These are phyloP conservation scores for Daboia siamensis DNA, from an alignment of 2,113 vertebrate species.

Conservation along the genomic window DNA sequence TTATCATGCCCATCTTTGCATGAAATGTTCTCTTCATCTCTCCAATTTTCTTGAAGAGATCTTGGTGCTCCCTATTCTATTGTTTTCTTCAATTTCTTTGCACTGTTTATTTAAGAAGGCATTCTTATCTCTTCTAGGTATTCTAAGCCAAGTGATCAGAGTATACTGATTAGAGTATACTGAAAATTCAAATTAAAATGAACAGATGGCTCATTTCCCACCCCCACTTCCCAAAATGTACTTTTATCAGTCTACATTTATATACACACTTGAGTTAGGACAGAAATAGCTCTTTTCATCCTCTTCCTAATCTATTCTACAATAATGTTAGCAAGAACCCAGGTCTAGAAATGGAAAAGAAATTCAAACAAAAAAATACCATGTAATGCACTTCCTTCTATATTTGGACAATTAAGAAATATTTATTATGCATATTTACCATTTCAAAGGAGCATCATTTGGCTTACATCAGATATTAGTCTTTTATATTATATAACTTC, in stretches of 20 bases:
- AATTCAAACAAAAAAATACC: constrained; percentile 8
- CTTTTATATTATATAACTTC: constrained; percentile 32
- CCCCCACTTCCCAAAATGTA: too few relatives aligned
- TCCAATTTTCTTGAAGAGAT: too few relatives aligned
- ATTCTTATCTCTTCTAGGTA: too few relatives aligned
- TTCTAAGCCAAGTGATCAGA: too few relatives aligned
- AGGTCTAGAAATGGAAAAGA: constrained; percentile 38
- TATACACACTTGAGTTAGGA: background rate
- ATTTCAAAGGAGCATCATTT: constrained; percentile 26
- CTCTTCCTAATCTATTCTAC: constrained; percentile 13
- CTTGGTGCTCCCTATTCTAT: too few relatives aligned
- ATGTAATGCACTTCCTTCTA: constrained; percentile 8
- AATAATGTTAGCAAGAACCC: constrained; percentile 32
- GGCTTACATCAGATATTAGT: constrained; percentile 9
- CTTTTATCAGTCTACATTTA: background rate
- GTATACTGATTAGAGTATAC: too few relatives aligned
- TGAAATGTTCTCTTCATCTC: too few relatives aligned
- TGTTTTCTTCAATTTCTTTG: too few relatives aligned
- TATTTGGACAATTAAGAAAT: constrained; percentile 22
- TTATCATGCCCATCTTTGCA: too few relatives aligned
- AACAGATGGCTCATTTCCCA: too few relatives aligned
- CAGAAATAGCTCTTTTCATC: constrained; percentile 17
- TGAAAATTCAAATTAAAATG: too few relatives aligned
- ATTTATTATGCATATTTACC: constrained; percentile 43
- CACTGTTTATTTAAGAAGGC: too few relatives aligned